Evolutionary conservation across 37 sponge, comb jelly and placozoan genomes (phyloP), one percentile per base, ranked within the genome.

Genomic region (Beroe forskalii): DNA sequence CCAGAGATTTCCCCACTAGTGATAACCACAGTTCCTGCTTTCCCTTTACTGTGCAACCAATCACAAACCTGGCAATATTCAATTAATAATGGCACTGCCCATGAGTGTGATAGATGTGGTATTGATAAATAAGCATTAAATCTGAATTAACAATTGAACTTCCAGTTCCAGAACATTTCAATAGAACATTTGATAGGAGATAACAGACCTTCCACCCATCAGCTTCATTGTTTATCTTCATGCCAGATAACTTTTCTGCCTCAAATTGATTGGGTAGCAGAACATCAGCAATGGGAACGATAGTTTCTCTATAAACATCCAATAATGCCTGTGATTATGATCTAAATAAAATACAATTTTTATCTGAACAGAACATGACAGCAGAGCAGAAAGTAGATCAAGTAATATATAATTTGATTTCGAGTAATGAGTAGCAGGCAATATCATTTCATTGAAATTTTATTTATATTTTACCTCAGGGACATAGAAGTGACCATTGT

Each of bases 211-310:
- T 92, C 62, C 67, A 25, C 14, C 90, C 95, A 93, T 95, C 97
- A 4, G 91, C 91, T 83, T 95, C 97, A 67, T 90, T 91, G 0
- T 75, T 90, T 40, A 96, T 95, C 35, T 43, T 62, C 38, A 93
- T 63, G 0, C 94, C 97, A 89, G 60, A 44, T 9, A 91, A 94
- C 92, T 91, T 94, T 94, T 95, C 95, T 48, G 94, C 93, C 62
- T 98, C 99, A 93, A 93, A 98, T 40, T 96, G 95, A 91, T 98
- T 98, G 2, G 99, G 99, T 31, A 97, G 96, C 55, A 98, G 62
- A 44, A 98, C 76, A 62, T 98, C 95, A 41, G 99, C 94, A 32
- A 95, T 23, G 32, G 93, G 95, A 0, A 96, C 36, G 20, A 96
- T 27, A 61, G 90, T 91, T n/a, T 95, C 94, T 37, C 90, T 76